Base-by-base conservation (phyloP, 2,888 invertebrate species). In the Ochropacha duplaris region DNA sequence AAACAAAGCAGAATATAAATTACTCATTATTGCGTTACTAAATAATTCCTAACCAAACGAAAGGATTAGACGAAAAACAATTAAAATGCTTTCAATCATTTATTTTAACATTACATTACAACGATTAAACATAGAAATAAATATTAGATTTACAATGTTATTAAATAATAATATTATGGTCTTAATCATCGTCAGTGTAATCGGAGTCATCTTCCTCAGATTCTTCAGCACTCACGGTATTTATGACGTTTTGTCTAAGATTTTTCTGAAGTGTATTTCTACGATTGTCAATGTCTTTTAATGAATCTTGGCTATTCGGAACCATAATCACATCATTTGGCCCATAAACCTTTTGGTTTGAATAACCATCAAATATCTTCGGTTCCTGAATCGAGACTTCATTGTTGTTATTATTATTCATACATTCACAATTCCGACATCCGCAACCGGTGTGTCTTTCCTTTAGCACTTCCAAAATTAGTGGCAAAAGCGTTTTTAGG, bases 381-480 rank as follows among this genome's bases (percentile, higher is more conserved):
- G 76, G 72, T 26, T 69, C 69, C 34, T 63, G 64, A 54, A 28
- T 51, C 11, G 26, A 6, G 28, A 44, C 44, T 44, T 44, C 44
- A 44, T 31, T 52, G n/a, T 31, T 51, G 14, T 57, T 52, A 49
- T 61, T 65, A 22, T 64, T 69, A 12, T 60, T 65, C 44, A 63
- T 61, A 61, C 77, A 82, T 19, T 76, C 76, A 49, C 80, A 85
- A 51, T 81, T 70, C 11, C 61, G 71, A 61, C 79, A 81, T 0
- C 72, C 72, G 59, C 85, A 84, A 2, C 54, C 19, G 9, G 16
- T 60, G 58, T 72, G 80, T 59, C 76, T 85, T 31, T 92, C 91
- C 62, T 83, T 85, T 24, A 92, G 54, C 51, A 91, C 67, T 61
- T 84, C 83, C 12, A 90, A 66, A 63, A 92, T 76, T n/a, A 91